Base-by-base conservation (phyloP, 2,113 vertebrate species). In the Urocitellus parryii region DNA sequence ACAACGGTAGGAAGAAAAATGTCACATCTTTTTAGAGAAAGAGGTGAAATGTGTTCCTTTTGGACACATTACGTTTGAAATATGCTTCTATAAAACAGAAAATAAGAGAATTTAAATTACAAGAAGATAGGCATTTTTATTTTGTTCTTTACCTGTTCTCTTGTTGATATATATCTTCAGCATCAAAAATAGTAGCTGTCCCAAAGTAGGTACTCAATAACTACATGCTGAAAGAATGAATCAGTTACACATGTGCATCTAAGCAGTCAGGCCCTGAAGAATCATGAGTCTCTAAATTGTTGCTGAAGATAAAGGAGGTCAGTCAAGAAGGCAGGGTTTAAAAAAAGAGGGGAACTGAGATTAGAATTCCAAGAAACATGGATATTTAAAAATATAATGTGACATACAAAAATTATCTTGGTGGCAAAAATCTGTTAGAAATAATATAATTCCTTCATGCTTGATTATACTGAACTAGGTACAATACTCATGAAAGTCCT, bases 71-170 rank as follows among this genome's bases (percentile, higher is more conserved):
- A 27, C 78, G 32, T 14, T 88, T 74, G 45, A 95, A 89, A 91
- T 45, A 45, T 39, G 63, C 67, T 81, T 76, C n/a, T 91, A 48
- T 51, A 81, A 95, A 95, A 95, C 2, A 74, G 25, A 4, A 94
- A 94, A 72, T 48, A 16, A 16, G 13, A 73, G 53, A 91, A 73
- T 72, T 68, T 68, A 83, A 90, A 92, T 51, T 80, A 37, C 58
- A 51, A 6, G 10, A 88, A n/a, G 17, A 48, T 8, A 84, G 39
- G 22, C 32, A 84, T 27, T 93, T 93, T 25, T 45, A 4, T 68
- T 7, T 58, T 70, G 8, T 8, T 72, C 13, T 37, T 83, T 77
- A 29, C 10, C 87, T 83, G 61, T 95, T 56, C 67, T 56, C 63
- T 22, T 2, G 42, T 8, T 29, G 37, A 58, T 58, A 72, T 95